Base-by-base conservation (phyloP, 2,797 vertebrate species). In the Rhynchonycteris naso region DNA sequence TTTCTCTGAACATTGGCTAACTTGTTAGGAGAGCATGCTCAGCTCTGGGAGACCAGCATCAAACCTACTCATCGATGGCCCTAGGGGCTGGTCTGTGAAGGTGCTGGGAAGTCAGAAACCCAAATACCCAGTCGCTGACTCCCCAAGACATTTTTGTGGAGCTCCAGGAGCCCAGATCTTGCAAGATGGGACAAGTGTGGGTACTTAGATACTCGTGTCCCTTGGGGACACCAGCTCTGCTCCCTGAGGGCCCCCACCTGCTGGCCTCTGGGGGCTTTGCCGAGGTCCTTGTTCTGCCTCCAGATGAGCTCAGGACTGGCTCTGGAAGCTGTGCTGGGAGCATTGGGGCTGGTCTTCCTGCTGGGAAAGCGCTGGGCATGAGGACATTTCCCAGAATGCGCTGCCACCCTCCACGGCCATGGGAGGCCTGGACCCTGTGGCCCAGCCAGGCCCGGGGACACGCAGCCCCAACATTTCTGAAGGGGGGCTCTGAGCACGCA, bases 401-500 rank as follows among this genome's bases (percentile, higher is more conserved):
- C 54, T 13, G 9, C 33, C 50, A 21, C 15, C 11, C 66, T 79
- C 54, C 1, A 2, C 24, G 26, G 5, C 0, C 13, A 11, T n/a
- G 69, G 63, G n/a, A 61, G 63, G 33, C 43, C 19, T 0, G 16
- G 59, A 22, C 28, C 18, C 16, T 13, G 11, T 15, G 7, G 33
- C 1, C 4, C 35, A 61, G 11, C 33, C 22, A 33, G 54, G 38
- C 63, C 26, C 47, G 5, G 43, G 28, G 65, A 78, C 12, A 15
- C 33, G 30, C 74, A 5, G 9, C 15, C 56, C 74, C 3, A 12
- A 1, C 13, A 19, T n/a, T 58, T 68, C 35, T 24, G 21, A 13
- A 66, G 56, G 11, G 1, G 18, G 24, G 19, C 52, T 43, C 68
- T 10, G 7, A 69, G 47, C 0, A 0, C 14, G 14, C n/a, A 6